A percentile compares a stretch with the other conserved stretches of the same genome.
These are phyloP conservation scores for Cepaea nemoralis DNA, from an alignment of 1,140 invertebrate genomes.

Conservation along the genomic window DNA sequence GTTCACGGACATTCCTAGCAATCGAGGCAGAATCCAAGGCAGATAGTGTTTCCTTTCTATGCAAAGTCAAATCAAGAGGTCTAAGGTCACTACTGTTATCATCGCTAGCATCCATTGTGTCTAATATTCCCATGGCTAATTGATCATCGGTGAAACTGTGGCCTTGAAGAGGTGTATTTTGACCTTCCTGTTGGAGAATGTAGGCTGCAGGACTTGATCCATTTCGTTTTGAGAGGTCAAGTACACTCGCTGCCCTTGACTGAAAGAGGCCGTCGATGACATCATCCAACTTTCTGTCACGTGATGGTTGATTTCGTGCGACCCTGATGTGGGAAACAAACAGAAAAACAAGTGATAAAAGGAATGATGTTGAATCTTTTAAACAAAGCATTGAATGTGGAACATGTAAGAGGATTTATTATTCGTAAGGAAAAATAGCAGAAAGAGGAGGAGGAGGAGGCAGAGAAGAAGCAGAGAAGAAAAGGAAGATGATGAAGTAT, in stretches of 20 bases:
- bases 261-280: conserved; percentile 3
- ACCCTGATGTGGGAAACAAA: background rate
- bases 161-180: background rate
- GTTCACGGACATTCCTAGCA: background rate
- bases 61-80: conserved; percentile 28
- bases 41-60: background rate
- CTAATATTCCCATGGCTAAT: background rate
- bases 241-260: background rate
- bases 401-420: too few relatives aligned
- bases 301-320: background rate
- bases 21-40: background rate
- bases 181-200: background rate
- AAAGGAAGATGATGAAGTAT: too few relatives aligned
- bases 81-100: background rate
- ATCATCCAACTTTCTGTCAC: conserved; percentile 14
- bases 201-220: background rate
- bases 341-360: background rate
- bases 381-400: too few relatives aligned
- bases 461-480: too few relatives aligned
- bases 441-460: too few relatives aligned
- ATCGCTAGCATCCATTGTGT: background rate
- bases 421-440: background rate
- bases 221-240: conserved; percentile 28
- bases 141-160: background rate
- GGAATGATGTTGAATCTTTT: too few relatives aligned